A percentile compares a stretch with the other conserved stretches of the same genome.
Conservation (phyloP, 2,113 vertebrate genomes). For the Upupa epops region DNA sequence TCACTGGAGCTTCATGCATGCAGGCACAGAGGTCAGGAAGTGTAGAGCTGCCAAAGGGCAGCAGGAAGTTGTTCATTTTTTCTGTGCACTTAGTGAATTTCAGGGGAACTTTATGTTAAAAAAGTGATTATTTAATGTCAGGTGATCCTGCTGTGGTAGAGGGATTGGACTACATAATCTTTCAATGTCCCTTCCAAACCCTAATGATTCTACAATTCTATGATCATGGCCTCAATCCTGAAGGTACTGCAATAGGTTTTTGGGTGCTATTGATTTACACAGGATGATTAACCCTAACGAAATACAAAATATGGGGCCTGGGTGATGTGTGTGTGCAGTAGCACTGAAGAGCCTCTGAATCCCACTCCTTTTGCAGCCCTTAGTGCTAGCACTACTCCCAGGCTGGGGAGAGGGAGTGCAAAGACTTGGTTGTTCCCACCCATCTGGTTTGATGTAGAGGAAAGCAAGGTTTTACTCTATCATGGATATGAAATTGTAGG, state of each 20-base stretch:
- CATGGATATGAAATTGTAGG: neutral
- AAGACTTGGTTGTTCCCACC: neutral
- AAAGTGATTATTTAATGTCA: too few species aligned
- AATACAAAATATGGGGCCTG: neutral
- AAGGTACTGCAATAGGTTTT: neutral
- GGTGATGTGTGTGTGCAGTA: neutral
- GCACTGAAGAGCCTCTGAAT: neutral
- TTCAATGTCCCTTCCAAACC: too few species aligned
- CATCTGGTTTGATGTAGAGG: neutral
- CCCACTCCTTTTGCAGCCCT: neutral
- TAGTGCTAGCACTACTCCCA: neutral
- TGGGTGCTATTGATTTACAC: neutral
- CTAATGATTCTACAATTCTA: too few species aligned
- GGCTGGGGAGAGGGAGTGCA: neutral
- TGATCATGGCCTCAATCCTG: neutral
- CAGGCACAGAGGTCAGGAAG: neutral
- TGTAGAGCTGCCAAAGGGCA: neutral
- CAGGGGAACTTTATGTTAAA: neutral
- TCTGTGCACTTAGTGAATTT: neutral
- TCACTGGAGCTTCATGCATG: neutral
- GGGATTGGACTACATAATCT: too few species aligned
- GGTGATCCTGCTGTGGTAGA: too few species aligned
- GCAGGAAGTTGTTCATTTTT: neutral
- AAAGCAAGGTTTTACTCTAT: neutral
- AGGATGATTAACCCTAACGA: neutral